Conservation (phyloP, 2,888 invertebrate species). For the Plebejus anna region DNA sequence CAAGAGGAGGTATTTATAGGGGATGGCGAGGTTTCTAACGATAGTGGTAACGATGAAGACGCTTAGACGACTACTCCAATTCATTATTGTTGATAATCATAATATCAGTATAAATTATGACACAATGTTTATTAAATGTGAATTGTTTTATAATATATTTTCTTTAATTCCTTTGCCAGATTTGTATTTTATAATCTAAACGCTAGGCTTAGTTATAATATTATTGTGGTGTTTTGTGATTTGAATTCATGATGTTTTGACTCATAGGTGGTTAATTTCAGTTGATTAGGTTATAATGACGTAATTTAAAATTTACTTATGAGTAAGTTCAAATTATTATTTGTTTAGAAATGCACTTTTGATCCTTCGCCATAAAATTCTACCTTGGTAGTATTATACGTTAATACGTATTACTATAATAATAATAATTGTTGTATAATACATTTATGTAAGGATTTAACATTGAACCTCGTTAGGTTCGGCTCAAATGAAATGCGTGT, state of each 20-base stretch:
- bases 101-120: not conserved
- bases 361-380: too few species aligned
- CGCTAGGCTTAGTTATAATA: too few species aligned
- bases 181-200: not conserved
- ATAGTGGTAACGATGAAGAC: conserved; percentile 71
- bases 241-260: too few species aligned
- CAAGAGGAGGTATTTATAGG: conserved; percentile 70
- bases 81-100: not conserved
- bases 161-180: not conserved
- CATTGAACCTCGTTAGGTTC: not conserved
- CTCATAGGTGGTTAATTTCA: too few species aligned
- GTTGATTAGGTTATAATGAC: too few species aligned
- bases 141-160: not conserved
- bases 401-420: too few species aligned
- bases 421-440: too few species aligned
- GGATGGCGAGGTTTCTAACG: conserved; percentile 68
- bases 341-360: too few species aligned
- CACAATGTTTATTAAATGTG: not conserved
- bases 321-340: too few species aligned
- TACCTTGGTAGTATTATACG: too few species aligned
- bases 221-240: too few species aligned
- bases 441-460: not conserved
- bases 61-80: conserved; percentile 30
- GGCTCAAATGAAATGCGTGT: not conserved
- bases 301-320: too few species aligned